Evolutionary conservation across 2,797 vertebrate genomes (phyloP).

Genomic region (Furcifer pardalis): DNA sequence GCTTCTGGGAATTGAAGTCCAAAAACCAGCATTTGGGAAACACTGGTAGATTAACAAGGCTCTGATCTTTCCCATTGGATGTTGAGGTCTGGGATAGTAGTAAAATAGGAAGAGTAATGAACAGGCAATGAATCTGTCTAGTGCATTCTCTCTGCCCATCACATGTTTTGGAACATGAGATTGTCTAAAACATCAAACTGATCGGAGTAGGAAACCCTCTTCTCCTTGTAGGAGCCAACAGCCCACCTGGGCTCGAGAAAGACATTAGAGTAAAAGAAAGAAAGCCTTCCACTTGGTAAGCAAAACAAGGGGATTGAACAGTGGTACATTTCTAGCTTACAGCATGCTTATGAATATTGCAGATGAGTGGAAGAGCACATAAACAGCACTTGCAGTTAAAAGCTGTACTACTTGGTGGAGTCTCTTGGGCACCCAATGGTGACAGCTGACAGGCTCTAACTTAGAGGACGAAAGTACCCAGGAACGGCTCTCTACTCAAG

Average conservation of each 20-base stretch:
- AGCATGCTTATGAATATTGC: background rate
- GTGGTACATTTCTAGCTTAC: background rate
- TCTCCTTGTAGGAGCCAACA: no score
- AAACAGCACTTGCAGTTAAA: background rate
- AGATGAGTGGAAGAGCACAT: no score
- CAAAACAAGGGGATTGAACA: background rate
- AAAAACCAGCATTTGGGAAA: no score
- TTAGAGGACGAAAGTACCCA: background rate
- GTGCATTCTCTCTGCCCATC: background rate
- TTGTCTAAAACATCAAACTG: no score
- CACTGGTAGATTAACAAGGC: background rate
- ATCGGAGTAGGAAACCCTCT: no score
- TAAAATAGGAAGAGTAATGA: background rate
- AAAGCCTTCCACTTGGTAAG: background rate
- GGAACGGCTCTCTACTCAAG: background rate
- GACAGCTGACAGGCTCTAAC: no score
- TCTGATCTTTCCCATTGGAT: background rate
- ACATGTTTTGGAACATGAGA: no score
- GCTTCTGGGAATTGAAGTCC: no score
- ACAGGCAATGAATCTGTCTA: background rate
- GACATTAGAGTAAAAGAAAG: background rate
- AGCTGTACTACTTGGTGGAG: background rate
- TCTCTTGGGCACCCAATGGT: background rate
- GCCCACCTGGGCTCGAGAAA: background rate
- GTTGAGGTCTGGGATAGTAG: background rate